Evolutionary conservation across 23 tunicate genomes (phyloP).

Genomic region (Aplidium turbinatum): DNA sequence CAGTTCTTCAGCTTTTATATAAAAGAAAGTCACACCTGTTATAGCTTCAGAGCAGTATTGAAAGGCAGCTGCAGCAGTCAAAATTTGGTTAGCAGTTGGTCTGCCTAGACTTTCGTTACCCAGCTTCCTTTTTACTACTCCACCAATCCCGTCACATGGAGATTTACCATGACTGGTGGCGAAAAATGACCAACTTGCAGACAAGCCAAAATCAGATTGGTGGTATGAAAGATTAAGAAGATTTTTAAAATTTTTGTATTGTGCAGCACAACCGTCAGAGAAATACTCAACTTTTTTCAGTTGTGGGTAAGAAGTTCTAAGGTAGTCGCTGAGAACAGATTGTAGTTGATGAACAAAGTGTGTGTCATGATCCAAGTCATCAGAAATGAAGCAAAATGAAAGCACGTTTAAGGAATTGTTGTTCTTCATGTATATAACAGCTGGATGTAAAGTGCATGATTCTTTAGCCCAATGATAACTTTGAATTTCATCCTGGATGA

Average conservation of each 20-base stretch:
- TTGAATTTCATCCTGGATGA: slow-evolving; percentile 13
- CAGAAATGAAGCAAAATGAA: slow-evolving; percentile 1
- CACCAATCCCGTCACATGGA: slow-evolving; percentile 4
- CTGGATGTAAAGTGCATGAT: background rate
- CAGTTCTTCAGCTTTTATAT: background rate
- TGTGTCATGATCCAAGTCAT: background rate
- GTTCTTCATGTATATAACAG: background rate
- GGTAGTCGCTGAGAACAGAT: background rate
- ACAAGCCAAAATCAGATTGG: slow-evolving; percentile 1
- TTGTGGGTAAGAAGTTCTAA: slow-evolving; percentile 3
- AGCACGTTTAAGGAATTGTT: background rate
- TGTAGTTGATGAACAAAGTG: background rate
- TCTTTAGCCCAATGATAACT: slow-evolving; percentile 2
- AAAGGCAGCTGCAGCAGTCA: slow-evolving; percentile 2
- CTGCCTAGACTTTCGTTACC: slow-evolving; percentile 5
- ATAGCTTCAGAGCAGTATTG: background rate
- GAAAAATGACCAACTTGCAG: background rate
- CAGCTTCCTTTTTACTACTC: slow-evolving; percentile 9
- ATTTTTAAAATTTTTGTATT: slow-evolving; percentile 6
- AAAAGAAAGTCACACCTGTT: background rate
- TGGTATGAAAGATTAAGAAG: slow-evolving; percentile 1
- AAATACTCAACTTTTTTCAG: slow-evolving; percentile 1
- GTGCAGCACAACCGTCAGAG: slow-evolving; percentile 3
- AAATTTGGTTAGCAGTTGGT: background rate
- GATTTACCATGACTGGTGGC: slow-evolving; percentile 6